Base-by-base conservation (phyloP, 2,888 invertebrate species). In the Odontocolon sp. region DNA sequence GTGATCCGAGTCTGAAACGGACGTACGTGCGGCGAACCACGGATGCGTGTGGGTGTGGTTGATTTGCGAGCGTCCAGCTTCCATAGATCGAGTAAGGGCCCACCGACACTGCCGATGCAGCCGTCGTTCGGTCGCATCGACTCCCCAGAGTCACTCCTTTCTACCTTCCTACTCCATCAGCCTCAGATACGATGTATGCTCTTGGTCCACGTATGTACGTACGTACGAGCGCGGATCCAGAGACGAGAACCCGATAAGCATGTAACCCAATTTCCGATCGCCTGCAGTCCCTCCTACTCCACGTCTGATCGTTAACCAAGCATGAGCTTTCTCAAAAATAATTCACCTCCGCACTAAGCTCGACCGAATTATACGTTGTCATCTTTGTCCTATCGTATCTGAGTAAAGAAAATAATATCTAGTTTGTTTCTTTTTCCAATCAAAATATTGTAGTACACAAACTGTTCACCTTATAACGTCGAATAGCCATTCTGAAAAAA, bases 101-200 rank as follows among this genome's bases (percentile, higher is more conserved):
- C 54, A 14, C 18, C 26, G 47, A 16, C 40, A 38, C 33, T 18
- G 61, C 36, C 63, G 69, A 57, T 57, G 56, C 42, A 23, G 50
- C 78, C 80, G 33, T 42, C 74, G 80, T 82, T 85, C 81, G 84
- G 86, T 85, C 83, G 81, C 76, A 83, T 82, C 80, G 81, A 76
- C 80, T 88, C 87, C 87, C 88, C 78, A 83, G 88, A 85, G 88
- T 77, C 85, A 82, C 81, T 83, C 86, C 85, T 87, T 88, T 88
- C 86, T 81, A 68, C 79, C 82, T 81, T 85, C 81, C 81, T 83
- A 82, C 82, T 79, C 85, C 80, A 83, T 85, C 85, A 83, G 70
- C 71, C 74, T 81, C 75, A 77, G 81, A 81, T 59, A 14, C 42
- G 52, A 72, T 64, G 47, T 69, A 40, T 68, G 50, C 57, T 56